phyloP scores from a whole-genome alignment of 2,113 vertebrate species.

The Accipiter virgatus region DNA sequence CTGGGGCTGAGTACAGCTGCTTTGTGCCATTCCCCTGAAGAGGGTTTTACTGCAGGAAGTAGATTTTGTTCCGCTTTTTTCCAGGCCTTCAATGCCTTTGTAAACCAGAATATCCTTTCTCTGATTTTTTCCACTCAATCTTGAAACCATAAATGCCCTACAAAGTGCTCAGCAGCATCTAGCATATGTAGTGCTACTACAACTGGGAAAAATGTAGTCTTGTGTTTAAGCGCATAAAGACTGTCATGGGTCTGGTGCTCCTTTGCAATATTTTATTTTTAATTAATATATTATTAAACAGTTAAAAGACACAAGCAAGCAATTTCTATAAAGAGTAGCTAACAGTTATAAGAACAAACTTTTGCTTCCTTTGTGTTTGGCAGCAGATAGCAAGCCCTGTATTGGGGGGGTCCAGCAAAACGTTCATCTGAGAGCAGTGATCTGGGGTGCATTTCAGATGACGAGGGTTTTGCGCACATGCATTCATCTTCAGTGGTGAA shows the following conservation, averaged over 20 bases:
- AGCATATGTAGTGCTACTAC: not conserved
- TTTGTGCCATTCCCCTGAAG: not conserved
- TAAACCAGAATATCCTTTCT: not conserved
- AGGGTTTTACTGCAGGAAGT: not conserved
- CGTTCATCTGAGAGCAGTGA: not conserved
- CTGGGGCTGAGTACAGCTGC: not conserved
- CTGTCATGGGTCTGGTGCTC: not conserved
- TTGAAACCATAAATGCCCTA: not conserved
- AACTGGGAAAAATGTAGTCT: not conserved
- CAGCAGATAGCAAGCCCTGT: not conserved
- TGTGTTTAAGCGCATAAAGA: not conserved
- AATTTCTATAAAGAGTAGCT: not conserved
- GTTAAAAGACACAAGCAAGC: not conserved
- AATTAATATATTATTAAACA: not conserved
- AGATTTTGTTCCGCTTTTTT: not conserved
- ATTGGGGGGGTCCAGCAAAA: not conserved
- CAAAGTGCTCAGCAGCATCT: not conserved
- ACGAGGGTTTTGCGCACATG: not conserved
- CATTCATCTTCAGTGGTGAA: not conserved
- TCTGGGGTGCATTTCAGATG: not conserved
- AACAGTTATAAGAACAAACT: not conserved
- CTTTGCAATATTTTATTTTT: slow-evolving; percentile 38
- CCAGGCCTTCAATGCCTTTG: not conserved
- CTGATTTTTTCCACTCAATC: not conserved
- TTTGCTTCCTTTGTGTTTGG: not conserved